These are phyloP conservation scores for Cryptotis parvus DNA, from an alignment of 2,113 vertebrate species.

Conservation along the genomic window DNA sequence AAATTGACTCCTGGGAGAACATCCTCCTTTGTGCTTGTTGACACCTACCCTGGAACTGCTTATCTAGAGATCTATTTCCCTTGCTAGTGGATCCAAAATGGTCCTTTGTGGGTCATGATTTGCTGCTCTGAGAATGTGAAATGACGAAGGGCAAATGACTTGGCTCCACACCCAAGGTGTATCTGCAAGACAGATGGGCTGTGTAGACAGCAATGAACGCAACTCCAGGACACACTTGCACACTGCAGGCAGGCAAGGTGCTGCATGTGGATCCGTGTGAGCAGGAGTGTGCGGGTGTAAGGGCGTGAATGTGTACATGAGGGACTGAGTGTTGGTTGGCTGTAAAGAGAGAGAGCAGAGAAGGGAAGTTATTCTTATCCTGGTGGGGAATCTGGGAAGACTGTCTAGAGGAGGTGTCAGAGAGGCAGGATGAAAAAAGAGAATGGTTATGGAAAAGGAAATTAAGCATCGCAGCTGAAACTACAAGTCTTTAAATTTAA, in stretches of 20 bases:
- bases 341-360: no score
- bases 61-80: background rate
- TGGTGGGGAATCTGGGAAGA: background rate
- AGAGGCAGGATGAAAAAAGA: background rate
- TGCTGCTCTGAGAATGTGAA: background rate
- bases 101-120: background rate
- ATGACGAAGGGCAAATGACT: background rate
- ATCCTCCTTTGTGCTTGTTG: background rate
- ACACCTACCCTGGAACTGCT: background rate
- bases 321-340: no score
- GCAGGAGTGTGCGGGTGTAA: background rate
- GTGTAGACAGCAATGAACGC: background rate
- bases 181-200: background rate
- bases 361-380: background rate
- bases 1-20: background rate
- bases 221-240: background rate
- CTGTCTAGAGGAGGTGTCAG: background rate
- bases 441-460: background rate
- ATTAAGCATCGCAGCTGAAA: background rate
- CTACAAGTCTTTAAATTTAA: no score
- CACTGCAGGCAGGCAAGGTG: background rate
- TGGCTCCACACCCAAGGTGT: background rate
- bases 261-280: background rate
- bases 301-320: no score
- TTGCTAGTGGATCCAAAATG: background rate